phyloP scores from a whole-genome alignment of 1,140 invertebrate species.

The Oncopeltus fasciatus region DNA sequence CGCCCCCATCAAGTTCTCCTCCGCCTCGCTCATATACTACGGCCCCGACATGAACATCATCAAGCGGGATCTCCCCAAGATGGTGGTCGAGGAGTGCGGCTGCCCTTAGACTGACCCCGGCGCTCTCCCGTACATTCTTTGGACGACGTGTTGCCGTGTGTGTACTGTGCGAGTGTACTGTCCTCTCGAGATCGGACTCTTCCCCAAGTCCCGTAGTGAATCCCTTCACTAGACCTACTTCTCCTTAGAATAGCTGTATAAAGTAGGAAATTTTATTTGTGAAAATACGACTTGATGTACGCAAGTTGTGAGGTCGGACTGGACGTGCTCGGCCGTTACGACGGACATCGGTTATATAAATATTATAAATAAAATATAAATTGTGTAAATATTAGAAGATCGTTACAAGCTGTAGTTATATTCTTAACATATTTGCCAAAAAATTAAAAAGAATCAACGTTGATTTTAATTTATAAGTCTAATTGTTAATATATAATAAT shows the following conservation, averaged over 20 bases:
- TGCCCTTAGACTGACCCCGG: constrained; percentile 41
- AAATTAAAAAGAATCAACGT: too few relatives aligned
- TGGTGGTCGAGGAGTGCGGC: constrained; percentile 91
- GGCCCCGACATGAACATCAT: constrained; percentile 80
- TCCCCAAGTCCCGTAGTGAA: not conserved
- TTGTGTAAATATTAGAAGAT: constrained; percentile 16
- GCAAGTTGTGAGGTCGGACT: constrained; percentile 4
- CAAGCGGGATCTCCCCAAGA: constrained; percentile 84
- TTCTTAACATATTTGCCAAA: constrained; percentile 17
- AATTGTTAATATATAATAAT: constrained; percentile 14
- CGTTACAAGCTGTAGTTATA: constrained; percentile 13
- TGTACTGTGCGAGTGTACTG: not conserved
- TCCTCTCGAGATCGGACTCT: not conserved
- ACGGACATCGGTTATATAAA: constrained; percentile 12
- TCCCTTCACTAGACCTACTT: constrained; percentile 9
- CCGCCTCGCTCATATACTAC: constrained; percentile 87
- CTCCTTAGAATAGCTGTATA: constrained; percentile 10
- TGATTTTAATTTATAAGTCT: constrained; percentile 10
- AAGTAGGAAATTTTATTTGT: constrained; percentile 7
- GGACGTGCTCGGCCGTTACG: constrained; percentile 12
- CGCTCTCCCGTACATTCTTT: not conserved
- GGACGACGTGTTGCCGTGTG: not conserved
- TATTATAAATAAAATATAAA: not conserved
- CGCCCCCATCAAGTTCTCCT: constrained; percentile 81
- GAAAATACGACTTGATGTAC: not conserved